phyloP scores from a whole-genome alignment of 2,113 vertebrate species.

The Clinocottus analis region DNA sequence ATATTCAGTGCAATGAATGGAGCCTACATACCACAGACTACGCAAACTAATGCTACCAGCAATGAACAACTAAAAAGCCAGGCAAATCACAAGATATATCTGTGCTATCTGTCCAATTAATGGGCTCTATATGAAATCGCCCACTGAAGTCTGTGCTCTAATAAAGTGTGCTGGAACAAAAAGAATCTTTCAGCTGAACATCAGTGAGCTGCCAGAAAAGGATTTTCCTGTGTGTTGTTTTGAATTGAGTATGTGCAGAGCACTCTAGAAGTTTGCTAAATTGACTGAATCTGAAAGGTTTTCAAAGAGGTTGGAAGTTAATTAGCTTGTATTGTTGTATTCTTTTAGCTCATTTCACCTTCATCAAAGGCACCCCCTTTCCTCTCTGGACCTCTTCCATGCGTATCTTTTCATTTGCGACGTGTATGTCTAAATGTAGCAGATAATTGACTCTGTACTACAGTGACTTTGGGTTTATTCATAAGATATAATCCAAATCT shows the following conservation, averaged over 20 bases:
- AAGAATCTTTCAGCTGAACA: constrained; percentile 56
- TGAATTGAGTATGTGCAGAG: constrained; percentile 43
- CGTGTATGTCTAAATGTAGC: constrained; percentile 25
- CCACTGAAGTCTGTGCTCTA: constrained; percentile 65
- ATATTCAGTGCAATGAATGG: constrained; percentile 49
- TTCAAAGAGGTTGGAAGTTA: constrained; percentile 55
- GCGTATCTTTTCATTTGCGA: constrained; percentile 35
- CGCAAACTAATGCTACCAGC: constrained; percentile 54
- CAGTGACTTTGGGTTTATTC: constrained; percentile 30
- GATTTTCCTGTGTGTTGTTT: constrained; percentile 45
- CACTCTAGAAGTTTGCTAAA: constrained; percentile 67
- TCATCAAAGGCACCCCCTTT: constrained; percentile 27
- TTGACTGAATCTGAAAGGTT: constrained; percentile 64
- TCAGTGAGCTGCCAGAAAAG: constrained; percentile 53
- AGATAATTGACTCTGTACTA: background rate
- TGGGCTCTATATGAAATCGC: constrained; percentile 50
- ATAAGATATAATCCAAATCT: constrained; percentile 21
- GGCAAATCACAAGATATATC: constrained; percentile 54
- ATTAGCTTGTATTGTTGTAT: constrained; percentile 56
- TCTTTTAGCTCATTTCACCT: constrained; percentile 43
- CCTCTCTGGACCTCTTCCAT: background rate
- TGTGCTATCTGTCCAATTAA: constrained; percentile 67
- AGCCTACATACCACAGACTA: constrained; percentile 18
- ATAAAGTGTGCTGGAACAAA: constrained; percentile 73
- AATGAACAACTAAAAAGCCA: constrained; percentile 50